phyloP scores from a whole-genome alignment of 1,140 invertebrate species.

The Mylabris phalerata region DNA sequence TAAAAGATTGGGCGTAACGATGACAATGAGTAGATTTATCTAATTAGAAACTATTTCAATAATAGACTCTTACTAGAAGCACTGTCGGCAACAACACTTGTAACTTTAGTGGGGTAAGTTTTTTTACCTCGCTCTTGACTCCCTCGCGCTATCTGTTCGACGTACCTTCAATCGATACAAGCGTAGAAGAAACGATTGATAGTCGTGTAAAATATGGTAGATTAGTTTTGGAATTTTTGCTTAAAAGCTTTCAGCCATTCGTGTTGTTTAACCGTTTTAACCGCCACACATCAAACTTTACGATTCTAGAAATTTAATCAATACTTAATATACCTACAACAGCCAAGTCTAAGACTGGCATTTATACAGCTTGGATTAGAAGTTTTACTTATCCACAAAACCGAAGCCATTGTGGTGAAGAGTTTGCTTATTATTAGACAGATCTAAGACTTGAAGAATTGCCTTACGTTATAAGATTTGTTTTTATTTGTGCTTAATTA shows the following conservation, averaged over 20 bases:
- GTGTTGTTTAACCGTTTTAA: background rate
- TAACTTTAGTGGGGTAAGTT: no score
- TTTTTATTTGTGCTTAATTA: no score
- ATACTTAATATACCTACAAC: background rate
- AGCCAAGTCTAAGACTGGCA: background rate
- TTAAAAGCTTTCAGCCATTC: slow-evolving; percentile 11
- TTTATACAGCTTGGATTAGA: slow-evolving; percentile 12
- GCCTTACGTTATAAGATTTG: no score
- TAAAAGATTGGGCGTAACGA: no score
- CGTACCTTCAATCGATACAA: no score
- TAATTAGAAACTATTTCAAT: no score
- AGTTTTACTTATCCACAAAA: slow-evolving; percentile 14
- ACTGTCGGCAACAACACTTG: no score
- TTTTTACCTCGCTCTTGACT: no score
- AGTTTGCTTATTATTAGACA: no score
- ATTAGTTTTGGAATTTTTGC: background rate
- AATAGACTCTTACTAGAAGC: background rate
- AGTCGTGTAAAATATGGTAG: background rate
- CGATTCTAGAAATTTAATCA: slow-evolving; percentile 3
- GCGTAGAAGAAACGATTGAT: background rate
- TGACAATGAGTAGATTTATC: no score
- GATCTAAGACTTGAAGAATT: no score
- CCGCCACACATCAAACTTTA: background rate
- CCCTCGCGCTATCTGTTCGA: no score
- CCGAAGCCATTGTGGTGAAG: slow-evolving; percentile 1